These are phyloP conservation scores for Heterodera schachtii DNA, from an alignment of 1,140 invertebrate genomes.

Conservation along the genomic window DNA sequence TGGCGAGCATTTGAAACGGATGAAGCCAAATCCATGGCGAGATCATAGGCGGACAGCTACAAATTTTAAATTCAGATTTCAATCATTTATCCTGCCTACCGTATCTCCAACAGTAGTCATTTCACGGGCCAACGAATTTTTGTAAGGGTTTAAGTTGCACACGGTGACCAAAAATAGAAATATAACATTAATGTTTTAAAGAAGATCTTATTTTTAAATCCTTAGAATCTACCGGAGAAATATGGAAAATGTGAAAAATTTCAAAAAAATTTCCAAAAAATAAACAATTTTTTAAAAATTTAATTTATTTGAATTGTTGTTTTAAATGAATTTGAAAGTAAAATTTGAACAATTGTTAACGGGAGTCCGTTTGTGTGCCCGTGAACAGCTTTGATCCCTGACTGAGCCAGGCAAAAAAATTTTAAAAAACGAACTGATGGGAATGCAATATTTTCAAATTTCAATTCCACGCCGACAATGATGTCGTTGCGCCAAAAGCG, in stretches of 20 bases:
- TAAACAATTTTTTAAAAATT: too few relatives aligned
- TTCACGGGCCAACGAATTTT: conserved; percentile 47
- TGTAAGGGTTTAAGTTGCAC: conserved; percentile 52
- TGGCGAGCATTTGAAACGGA: neutral
- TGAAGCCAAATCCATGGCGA: conserved; percentile 35
- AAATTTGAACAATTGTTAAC: too few relatives aligned
- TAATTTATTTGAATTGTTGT: too few relatives aligned
- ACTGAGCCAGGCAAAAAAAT: too few relatives aligned
- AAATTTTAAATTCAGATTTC: neutral
- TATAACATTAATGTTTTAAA: neutral
- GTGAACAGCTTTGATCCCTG: too few relatives aligned
- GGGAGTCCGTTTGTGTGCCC: too few relatives aligned
- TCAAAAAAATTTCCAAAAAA: neutral
- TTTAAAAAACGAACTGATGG: conserved; percentile 22
- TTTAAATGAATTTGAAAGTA: too few relatives aligned
- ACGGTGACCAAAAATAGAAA: conserved; percentile 24
- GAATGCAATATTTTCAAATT: conserved; percentile 55
- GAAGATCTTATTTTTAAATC: too few relatives aligned
- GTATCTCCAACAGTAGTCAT: conserved; percentile 45
- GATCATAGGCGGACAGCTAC: conserved; percentile 44
- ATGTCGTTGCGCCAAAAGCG: conserved; percentile 52
- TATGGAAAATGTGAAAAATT: conserved; percentile 15
- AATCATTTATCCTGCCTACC: neutral
- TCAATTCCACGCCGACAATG: conserved; percentile 53
- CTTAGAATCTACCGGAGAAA: too few relatives aligned